Conservation (phyloP, 2,888 invertebrate species). For the Metacarcinus magister region DNA sequence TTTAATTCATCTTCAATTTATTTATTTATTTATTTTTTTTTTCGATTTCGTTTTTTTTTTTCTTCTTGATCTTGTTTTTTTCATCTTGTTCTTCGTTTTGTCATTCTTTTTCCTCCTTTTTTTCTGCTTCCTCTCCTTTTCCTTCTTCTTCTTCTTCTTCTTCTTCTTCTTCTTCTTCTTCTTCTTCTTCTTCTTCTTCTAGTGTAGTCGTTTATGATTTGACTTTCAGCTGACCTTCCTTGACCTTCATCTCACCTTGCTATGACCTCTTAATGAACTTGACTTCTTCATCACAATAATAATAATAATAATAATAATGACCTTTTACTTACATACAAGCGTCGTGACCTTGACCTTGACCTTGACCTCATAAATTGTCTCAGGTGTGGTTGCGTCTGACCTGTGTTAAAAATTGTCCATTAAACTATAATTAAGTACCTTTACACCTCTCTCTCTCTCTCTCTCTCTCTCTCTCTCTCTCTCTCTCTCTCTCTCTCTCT, state of each 20-base stretch:
- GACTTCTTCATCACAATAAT: too few relatives aligned
- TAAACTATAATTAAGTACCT: too few relatives aligned
- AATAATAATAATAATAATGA: too few relatives aligned
- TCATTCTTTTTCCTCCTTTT: background rate
- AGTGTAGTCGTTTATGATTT: background rate
- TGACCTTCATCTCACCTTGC: too few relatives aligned
- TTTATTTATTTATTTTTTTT: background rate
- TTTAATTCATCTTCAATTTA: background rate
- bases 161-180: background rate
- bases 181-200: background rate
- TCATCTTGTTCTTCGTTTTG: too few relatives aligned
- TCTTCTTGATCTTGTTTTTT: background rate
- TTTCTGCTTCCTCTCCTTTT: background rate
- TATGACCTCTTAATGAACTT: too few relatives aligned
- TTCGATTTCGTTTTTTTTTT: background rate
- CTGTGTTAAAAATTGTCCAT: too few relatives aligned
- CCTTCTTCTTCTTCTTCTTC: background rate
- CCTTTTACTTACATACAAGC: too few relatives aligned
- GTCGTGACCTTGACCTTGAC: too few relatives aligned
- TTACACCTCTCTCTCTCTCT: background rate
- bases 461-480: background rate
- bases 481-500: conserved; percentile 6
- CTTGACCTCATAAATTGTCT: too few relatives aligned
- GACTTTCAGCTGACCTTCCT: background rate
- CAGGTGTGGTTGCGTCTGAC: too few relatives aligned